Percentiles rank a stretch among this genome's conserved stretches.
phyloP scores from a whole-genome alignment of 2,888 invertebrate genomes.

The Cosmorhoe ocellata region DNA sequence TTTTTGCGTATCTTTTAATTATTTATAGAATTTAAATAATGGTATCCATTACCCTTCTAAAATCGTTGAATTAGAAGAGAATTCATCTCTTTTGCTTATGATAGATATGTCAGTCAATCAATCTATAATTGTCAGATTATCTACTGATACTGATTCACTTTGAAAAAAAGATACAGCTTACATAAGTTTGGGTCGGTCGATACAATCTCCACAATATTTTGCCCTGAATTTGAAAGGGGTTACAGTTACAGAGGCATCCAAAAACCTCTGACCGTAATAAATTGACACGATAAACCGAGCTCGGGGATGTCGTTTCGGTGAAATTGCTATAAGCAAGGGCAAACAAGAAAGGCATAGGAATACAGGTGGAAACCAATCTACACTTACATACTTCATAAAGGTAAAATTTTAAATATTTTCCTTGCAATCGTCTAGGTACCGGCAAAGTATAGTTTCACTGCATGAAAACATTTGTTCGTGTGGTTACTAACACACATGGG shows the following conservation, averaged over 20 bases:
- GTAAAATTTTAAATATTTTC: no score
- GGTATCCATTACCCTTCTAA: no score
- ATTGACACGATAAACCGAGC: constrained; percentile 9
- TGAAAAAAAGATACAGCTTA: no score
- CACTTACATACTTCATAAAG: no score
- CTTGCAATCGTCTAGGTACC: no score
- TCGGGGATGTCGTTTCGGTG: neutral
- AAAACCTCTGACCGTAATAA: constrained; percentile 18
- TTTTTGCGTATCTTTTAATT: neutral
- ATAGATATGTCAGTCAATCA: constrained; percentile 1
- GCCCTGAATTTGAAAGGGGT: constrained; percentile 3
- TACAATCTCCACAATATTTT: constrained; percentile 8
- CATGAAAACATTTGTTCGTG: no score
- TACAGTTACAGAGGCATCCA: constrained; percentile 1
- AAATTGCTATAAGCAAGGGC: neutral
- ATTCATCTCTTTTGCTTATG: constrained; percentile 15
- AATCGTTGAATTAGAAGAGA: constrained; percentile 1
- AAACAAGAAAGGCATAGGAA: neutral
- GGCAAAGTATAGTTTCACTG: no score
- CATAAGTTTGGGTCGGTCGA: neutral
- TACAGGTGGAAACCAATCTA: no score
- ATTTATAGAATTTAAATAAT: no score
- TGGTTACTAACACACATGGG: no score
- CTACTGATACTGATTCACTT: no score
- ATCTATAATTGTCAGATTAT: no score